Conservation (phyloP, 2,113 vertebrate species). For the Panthera uncia region DNA sequence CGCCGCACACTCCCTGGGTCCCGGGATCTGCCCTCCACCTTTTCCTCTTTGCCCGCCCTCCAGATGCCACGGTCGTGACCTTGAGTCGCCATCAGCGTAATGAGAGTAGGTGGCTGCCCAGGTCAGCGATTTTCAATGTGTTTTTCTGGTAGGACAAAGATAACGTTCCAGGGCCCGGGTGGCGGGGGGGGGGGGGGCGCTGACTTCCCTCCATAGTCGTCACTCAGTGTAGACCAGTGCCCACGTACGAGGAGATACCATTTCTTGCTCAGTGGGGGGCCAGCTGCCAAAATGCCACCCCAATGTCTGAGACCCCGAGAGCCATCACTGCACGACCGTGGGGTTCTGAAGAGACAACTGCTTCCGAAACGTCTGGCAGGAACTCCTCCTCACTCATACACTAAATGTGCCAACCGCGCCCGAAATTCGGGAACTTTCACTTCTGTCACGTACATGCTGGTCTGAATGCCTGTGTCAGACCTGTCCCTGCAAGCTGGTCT, state of each 20-base stretch:
- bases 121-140: neutral
- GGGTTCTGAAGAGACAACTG: neutral
- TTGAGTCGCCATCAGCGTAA: neutral
- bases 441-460: rapidly evolving
- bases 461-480: neutral
- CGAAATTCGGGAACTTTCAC: rapidly evolving
- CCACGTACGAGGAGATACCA: neutral
- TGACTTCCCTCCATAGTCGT: rapidly evolving
- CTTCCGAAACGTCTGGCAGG: neutral
- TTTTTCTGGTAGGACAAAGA: neutral
- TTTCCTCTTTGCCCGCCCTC: neutral
- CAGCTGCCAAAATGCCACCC: neutral
- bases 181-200: rapidly evolving
- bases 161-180: neutral
- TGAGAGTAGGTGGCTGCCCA: neutral
- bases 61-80: rapidly evolving
- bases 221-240: neutral
- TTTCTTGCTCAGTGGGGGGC: neutral
- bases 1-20: rapidly evolving
- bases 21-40: rapidly evolving
- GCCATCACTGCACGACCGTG: rapidly evolving
- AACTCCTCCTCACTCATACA: neutral
- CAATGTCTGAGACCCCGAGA: neutral
- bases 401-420: neutral
- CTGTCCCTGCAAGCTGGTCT: neutral